A percentile compares a stretch with the other conserved stretches of the same genome.
phyloP scores from a whole-genome alignment of 1,140 invertebrate species.

The Drosophila ogumai region DNA sequence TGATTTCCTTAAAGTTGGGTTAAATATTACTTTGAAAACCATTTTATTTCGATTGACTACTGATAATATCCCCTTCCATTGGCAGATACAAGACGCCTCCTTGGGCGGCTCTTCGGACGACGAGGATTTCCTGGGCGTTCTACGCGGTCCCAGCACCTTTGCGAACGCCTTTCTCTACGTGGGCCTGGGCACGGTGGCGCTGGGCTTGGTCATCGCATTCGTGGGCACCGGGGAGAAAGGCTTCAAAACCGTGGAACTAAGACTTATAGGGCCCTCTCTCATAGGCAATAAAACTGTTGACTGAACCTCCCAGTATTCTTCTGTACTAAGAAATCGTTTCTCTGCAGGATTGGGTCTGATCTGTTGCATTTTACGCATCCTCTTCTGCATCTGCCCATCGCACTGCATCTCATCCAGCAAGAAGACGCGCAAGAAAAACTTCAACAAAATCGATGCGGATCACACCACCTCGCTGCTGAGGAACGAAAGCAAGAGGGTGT shows the following conservation, averaged over 20 bases:
- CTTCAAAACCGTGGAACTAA: conserved; percentile 93
- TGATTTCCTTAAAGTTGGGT: not conserved
- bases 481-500: conserved; percentile 82
- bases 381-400: conserved; percentile 88
- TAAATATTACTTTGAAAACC: not conserved
- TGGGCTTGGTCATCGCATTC: conserved; percentile 94
- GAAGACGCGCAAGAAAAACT: conserved; percentile 82
- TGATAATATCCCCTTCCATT: conserved; percentile 13
- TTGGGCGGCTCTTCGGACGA: conserved; percentile 84
- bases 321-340: conserved; percentile 1
- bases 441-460: conserved; percentile 84
- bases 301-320: not conserved
- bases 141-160: conserved; percentile 87
- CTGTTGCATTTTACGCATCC: conserved; percentile 87
- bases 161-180: conserved; percentile 93
- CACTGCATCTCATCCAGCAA: conserved; percentile 85
- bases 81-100: conserved; percentile 84
- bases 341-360: conserved; percentile 85
- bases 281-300: conserved; percentile 84
- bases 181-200: conserved; percentile 92
- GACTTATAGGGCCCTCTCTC: conserved; percentile 92
- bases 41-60: not conserved
- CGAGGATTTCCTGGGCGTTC: conserved; percentile 86
- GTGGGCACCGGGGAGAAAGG: conserved; percentile 95
- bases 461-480: conserved; percentile 82